These are phyloP conservation scores for Seriola dumerili DNA, from an alignment of 2,113 vertebrate species.

Conservation along the genomic window DNA sequence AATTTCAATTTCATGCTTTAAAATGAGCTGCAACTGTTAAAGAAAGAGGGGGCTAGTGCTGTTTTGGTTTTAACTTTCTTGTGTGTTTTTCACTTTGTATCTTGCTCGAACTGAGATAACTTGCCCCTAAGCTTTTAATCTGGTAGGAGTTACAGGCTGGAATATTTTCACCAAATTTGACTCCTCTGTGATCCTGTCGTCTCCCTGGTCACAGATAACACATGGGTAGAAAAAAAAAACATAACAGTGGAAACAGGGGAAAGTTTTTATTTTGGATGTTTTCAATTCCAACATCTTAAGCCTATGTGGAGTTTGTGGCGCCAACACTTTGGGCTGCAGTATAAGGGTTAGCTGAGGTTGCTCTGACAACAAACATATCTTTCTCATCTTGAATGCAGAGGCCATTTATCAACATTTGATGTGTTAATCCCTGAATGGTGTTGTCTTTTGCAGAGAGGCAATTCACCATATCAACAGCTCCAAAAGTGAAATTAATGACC, in stretches of 20 bases:
- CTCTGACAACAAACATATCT: conserved; percentile 45
- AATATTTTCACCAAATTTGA: conserved; percentile 75
- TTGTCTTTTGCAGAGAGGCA: conserved; percentile 43
- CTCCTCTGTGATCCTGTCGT: conserved; percentile 65
- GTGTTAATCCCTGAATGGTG: conserved; percentile 47
- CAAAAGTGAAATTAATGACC: conserved; percentile 54
- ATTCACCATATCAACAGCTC: conserved; percentile 30
- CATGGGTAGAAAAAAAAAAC: conserved; percentile 41
- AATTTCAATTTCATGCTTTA: conserved; percentile 82
- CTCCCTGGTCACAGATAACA: conserved; percentile 66
- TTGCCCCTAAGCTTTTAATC: conserved; percentile 80
- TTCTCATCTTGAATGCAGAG: conserved; percentile 31
- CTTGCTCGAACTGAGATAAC: conserved; percentile 72
- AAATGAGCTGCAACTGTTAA: conserved; percentile 76
- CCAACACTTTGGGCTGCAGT: conserved; percentile 45
- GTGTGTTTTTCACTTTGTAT: conserved; percentile 66
- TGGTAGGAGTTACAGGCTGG: conserved; percentile 77
- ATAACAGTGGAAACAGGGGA: conserved; percentile 34
- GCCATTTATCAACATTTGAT: conserved; percentile 51
- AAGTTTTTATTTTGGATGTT: conserved; percentile 64
- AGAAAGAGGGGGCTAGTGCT: conserved; percentile 41
- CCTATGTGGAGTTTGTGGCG: conserved; percentile 42
- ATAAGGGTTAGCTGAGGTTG: conserved; percentile 42
- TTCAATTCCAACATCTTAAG: conserved; percentile 58
- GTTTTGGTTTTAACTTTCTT: conserved; percentile 74